phyloP scores from a whole-genome alignment of 2,113 vertebrate species.

The Sminthopsis crassicaudata region DNA sequence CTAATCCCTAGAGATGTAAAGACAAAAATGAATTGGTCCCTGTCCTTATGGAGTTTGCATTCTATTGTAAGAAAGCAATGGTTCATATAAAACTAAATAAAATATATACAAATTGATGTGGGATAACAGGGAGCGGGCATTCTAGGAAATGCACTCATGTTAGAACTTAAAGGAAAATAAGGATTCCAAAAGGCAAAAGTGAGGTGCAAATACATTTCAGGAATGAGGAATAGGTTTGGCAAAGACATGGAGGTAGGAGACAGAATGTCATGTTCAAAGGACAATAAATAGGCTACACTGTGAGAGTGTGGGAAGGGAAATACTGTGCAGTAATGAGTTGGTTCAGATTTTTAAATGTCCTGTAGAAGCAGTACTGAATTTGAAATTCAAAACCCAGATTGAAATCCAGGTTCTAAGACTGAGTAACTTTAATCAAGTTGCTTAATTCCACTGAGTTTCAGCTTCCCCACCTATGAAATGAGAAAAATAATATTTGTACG shows the following conservation, averaged over 20 bases:
- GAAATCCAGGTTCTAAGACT: neutral
- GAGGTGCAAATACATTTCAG: neutral
- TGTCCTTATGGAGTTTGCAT: neutral
- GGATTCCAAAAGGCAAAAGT: neutral
- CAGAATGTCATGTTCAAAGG: neutral
- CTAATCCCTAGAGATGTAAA: neutral
- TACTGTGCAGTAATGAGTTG: neutral
- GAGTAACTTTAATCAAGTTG: neutral
- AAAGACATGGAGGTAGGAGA: neutral
- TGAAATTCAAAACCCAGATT: neutral
- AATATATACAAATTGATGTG: neutral
- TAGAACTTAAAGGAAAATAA: neutral
- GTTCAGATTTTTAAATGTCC: neutral
- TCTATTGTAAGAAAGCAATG: neutral
- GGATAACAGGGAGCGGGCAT: neutral
- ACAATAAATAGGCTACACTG: neutral
- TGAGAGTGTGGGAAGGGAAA: neutral
- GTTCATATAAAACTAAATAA: neutral
- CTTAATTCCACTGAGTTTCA: neutral
- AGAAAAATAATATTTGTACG: neutral
- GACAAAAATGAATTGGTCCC: neutral
- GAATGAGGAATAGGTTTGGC: neutral
- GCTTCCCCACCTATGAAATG: neutral
- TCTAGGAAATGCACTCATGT: neutral
- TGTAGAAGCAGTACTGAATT: neutral